Evolutionary conservation across 2,797 vertebrate genomes (phyloP).

Genomic region (Falco novaeseelandiae): DNA sequence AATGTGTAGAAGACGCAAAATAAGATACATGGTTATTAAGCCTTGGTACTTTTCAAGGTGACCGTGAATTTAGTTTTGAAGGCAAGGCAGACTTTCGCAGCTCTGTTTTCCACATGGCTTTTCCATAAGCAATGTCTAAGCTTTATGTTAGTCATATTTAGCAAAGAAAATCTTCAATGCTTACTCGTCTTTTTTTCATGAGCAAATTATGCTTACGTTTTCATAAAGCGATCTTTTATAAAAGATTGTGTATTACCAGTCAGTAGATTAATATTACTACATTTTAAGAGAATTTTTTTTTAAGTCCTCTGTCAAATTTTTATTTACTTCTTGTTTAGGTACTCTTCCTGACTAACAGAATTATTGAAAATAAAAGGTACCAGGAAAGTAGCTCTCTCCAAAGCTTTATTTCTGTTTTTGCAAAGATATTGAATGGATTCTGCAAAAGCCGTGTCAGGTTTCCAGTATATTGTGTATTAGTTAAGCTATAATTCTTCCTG

Average conservation of each 20-base stretch:
- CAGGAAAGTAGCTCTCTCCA: not conserved
- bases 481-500: not conserved
- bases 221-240: not conserved
- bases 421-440: not conserved
- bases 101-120: not conserved
- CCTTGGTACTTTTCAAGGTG: not conserved
- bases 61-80: not conserved
- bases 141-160: not conserved
- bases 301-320: not conserved
- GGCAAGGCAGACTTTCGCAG: not conserved
- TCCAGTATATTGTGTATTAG: not conserved
- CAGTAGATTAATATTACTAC: not conserved
- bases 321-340: not conserved
- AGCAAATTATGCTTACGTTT: not conserved
- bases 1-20: not conserved
- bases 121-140: not conserved
- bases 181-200: not conserved
- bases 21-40: not conserved
- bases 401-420: not conserved
- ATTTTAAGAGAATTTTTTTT: not conserved
- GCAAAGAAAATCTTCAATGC: not conserved
- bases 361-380: not conserved
- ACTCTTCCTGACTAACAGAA: not conserved
- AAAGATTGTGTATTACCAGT: not conserved
- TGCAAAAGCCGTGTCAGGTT: not conserved